These are phyloP conservation scores for Lamellibrachia luymesi DNA, from an alignment of 1,140 invertebrate genomes.

Conservation along the genomic window DNA sequence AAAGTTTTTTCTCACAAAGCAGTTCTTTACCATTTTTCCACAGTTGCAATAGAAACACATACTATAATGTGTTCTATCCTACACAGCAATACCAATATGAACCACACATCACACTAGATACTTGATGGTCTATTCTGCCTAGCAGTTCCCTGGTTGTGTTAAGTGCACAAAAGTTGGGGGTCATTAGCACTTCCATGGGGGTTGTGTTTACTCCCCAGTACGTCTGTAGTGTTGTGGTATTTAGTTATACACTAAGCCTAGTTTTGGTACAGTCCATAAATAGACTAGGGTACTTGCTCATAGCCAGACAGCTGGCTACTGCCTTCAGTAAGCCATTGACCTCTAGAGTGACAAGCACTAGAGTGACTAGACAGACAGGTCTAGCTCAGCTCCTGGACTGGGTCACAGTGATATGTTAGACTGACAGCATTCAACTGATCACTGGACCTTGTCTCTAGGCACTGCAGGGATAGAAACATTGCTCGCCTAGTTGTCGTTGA, in stretches of 20 bases:
- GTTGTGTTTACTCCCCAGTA: neutral
- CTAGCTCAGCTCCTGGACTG: neutral
- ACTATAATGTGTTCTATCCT: too few species aligned
- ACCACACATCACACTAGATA: too few species aligned
- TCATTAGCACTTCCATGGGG: neutral
- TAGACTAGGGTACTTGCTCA: neutral
- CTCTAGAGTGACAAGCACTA: neutral
- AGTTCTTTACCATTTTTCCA: too few species aligned
- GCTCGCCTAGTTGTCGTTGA: too few species aligned
- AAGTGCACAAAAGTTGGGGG: neutral
- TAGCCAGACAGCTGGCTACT: too few species aligned
- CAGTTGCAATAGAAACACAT: too few species aligned
- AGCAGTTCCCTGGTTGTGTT: neutral
- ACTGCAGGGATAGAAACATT: neutral
- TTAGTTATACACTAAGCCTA: neutral
- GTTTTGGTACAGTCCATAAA: neutral
- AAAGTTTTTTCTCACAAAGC: too few species aligned
- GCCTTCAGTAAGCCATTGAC: neutral
- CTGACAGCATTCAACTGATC: neutral
- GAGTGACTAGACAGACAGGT: neutral
- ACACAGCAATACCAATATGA: too few species aligned
- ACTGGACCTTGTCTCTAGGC: neutral
- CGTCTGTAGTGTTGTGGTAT: neutral
- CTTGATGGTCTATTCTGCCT: neutral
- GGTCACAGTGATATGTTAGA: neutral